phyloP scores from a whole-genome alignment of 2,113 vertebrate species.

The Jaculus jaculus region DNA sequence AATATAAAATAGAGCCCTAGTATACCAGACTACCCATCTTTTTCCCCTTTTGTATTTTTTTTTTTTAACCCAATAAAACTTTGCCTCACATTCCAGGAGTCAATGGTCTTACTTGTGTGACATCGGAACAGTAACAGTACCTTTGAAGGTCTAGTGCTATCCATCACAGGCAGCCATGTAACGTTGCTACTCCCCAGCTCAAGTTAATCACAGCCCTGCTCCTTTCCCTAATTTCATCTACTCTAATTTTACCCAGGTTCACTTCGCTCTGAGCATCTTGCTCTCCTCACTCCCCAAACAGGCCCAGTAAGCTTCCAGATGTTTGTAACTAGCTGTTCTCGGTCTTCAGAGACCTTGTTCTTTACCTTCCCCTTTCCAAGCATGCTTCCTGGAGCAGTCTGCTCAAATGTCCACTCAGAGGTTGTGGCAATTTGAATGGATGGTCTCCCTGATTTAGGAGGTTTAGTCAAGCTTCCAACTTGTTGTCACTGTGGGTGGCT shows the following conservation, averaged over 20 bases:
- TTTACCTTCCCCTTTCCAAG: background rate
- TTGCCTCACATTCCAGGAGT: too few species aligned
- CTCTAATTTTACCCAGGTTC: background rate
- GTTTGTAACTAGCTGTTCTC: background rate
- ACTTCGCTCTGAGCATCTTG: background rate
- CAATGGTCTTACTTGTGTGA: too few species aligned
- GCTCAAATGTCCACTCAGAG: too few species aligned
- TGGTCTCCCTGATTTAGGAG: too few species aligned
- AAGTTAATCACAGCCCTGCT: background rate
- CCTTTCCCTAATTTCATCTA: background rate
- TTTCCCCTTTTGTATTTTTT: too few species aligned
- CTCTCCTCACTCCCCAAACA: background rate
- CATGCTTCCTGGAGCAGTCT: background rate
- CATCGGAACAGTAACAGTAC: too few species aligned
- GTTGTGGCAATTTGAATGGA: too few species aligned
- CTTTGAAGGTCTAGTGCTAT: background rate
- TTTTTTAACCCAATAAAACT: too few species aligned
- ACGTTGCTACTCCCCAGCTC: background rate
- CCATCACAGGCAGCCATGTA: background rate
- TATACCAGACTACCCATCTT: too few species aligned
- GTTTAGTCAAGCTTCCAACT: too few species aligned
- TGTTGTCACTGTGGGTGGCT: too few species aligned
- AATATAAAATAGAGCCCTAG: too few species aligned
- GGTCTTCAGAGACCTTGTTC: background rate
- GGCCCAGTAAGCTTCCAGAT: background rate